phyloP scores from a whole-genome alignment of 2,888 invertebrate genomes.

The Noctuana brunneofusca region DNA sequence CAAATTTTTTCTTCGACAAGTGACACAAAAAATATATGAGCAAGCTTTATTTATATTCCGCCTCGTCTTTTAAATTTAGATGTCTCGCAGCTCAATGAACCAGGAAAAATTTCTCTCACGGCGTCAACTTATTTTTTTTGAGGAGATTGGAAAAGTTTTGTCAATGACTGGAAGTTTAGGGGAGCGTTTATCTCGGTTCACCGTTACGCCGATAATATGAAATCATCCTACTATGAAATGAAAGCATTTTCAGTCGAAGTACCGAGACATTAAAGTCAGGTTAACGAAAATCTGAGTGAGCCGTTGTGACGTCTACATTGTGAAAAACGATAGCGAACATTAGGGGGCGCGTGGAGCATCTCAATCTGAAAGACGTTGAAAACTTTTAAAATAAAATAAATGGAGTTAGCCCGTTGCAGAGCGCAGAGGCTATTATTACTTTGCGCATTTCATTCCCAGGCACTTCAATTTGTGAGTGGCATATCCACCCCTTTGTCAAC shows the following conservation, averaged over 20 bases:
- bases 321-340: slow-evolving; percentile 10
- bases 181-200: slow-evolving; percentile 46
- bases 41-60: slow-evolving; percentile 33
- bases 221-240: slow-evolving; percentile 36
- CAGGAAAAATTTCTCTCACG: slow-evolving; percentile 26
- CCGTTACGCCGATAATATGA: slow-evolving; percentile 43
- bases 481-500: slow-evolving; percentile 21
- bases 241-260: slow-evolving; percentile 12
- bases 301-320: slow-evolving; percentile 11
- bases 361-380: slow-evolving; percentile 17
- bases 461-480: slow-evolving; percentile 21
- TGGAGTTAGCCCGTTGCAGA: slow-evolving; percentile 16
- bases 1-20: slow-evolving; percentile 29
- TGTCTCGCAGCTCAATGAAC: slow-evolving; percentile 30
- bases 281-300: slow-evolving; percentile 13
- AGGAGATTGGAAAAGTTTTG: slow-evolving; percentile 58
- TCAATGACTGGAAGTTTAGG: slow-evolving; percentile 43
- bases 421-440: slow-evolving; percentile 20
- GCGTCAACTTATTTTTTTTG: slow-evolving; percentile 38
- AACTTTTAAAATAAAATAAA: slow-evolving; percentile 26
- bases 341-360: slow-evolving; percentile 3
- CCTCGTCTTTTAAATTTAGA: slow-evolving; percentile 34
- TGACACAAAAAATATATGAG: slow-evolving; percentile 32
- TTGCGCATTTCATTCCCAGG: slow-evolving; percentile 4
- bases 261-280: slow-evolving; percentile 11